Evolutionary conservation across 2,888 invertebrate species (phyloP).

Genomic region (Cephus rjabovi): DNA sequence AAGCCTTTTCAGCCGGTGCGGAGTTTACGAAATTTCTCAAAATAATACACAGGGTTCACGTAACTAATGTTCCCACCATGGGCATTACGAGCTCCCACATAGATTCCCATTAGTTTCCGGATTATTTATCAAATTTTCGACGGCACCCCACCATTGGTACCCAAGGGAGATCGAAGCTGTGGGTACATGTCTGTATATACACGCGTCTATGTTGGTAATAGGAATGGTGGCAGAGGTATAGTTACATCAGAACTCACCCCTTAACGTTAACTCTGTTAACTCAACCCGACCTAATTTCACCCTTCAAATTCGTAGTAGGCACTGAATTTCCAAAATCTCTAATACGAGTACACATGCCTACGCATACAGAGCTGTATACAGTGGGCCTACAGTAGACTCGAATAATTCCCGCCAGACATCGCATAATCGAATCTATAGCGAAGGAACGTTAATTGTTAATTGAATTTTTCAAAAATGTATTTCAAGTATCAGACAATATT

Average conservation of each 20-base stretch:
- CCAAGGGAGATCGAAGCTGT: not conserved
- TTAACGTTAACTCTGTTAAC: not conserved
- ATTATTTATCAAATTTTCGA: not conserved
- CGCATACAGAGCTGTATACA: too few relatives aligned
- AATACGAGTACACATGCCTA: not conserved
- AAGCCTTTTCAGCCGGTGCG: not conserved
- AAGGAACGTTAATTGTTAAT: too few relatives aligned
- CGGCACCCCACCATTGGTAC: not conserved
- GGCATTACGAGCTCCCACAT: not conserved
- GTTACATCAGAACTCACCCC: not conserved
- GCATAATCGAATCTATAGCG: too few relatives aligned
- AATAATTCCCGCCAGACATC: too few relatives aligned
- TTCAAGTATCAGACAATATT: too few relatives aligned
- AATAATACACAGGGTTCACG: not conserved
- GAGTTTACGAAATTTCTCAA: not conserved
- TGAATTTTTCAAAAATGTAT: too few relatives aligned
- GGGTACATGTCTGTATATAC: too few relatives aligned
- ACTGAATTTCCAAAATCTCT: not conserved
- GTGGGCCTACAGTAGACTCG: too few relatives aligned
- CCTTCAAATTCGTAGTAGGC: not conserved
- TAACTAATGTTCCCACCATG: not conserved
- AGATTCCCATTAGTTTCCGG: not conserved
- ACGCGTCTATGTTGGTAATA: not conserved
- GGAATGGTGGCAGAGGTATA: not conserved
- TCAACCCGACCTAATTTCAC: not conserved